Conservation (phyloP, 2,888 invertebrate species). For the Pyrocoelia pectoralis region DNA sequence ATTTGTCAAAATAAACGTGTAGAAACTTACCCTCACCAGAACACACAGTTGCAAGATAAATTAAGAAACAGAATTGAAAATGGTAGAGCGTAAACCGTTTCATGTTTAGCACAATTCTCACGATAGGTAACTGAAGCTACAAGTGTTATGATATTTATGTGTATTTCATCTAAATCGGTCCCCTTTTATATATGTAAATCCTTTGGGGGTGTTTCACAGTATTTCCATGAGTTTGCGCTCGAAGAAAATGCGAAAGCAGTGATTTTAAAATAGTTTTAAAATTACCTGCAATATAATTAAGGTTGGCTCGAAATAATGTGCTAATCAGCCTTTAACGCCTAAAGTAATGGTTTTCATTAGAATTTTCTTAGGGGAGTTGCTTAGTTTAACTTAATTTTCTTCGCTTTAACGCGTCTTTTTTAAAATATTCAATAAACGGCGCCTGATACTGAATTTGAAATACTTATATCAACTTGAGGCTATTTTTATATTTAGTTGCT, state of each 20-base stretch:
- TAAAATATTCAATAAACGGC: neutral
- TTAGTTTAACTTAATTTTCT: neutral
- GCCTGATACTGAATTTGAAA: no score
- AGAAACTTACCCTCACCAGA: slow-evolving; percentile 24
- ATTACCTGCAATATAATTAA: slow-evolving; percentile 13
- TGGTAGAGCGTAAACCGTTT: slow-evolving; percentile 14
- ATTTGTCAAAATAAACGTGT: no score
- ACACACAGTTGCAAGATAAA: slow-evolving; percentile 16
- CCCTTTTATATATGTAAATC: slow-evolving; percentile 30
- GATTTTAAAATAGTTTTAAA: slow-evolving; percentile 25
- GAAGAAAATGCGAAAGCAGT: slow-evolving; percentile 18
- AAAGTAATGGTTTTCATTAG: slow-evolving; percentile 27
- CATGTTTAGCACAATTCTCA: slow-evolving; percentile 14
- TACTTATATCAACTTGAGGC: no score
- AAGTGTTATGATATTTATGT: neutral
- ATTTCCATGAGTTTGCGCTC: slow-evolving; percentile 21
- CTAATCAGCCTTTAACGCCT: slow-evolving; percentile 23
- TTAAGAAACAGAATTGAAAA: slow-evolving; percentile 15
- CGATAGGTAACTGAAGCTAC: slow-evolving; percentile 11
- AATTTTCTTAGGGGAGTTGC: neutral
- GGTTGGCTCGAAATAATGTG: slow-evolving; percentile 15
- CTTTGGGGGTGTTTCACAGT: slow-evolving; percentile 24
- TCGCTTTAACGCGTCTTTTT: neutral
- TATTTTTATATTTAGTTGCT: no score
- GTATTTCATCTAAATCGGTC: slow-evolving; percentile 20